Base-by-base conservation (phyloP, 2,888 invertebrate genomes). In the Volucella inanis region DNA sequence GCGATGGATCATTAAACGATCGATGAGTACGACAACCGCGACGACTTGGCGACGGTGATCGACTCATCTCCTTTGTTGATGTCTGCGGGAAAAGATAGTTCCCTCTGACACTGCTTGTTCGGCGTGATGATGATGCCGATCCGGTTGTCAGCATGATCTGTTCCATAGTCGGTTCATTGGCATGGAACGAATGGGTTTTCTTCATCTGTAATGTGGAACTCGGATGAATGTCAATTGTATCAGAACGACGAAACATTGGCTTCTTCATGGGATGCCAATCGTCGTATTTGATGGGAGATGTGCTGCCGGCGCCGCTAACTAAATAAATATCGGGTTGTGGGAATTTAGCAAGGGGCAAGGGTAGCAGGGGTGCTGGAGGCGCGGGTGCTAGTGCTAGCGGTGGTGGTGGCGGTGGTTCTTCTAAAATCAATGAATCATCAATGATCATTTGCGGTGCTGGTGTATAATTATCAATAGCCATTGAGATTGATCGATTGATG, bases 131-230 rank as follows among this genome's bases (percentile, higher is more conserved):
- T 49, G 91, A 89, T 49, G 89, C 89, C 41, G 89, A 90, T 31
- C 89, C 89, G n/a, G 75, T 61, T 41, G 67, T 43, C 15, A 90
- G 80, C 79, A 91, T 88, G 22, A 90, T 89, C 75, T 91, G 91
- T 78, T 91, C 91, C 89, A 91, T 88, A 74, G 90, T 88, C 79
- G 90, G 89, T 81, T 92, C 92, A 87, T 92, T 91, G 31, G 91
- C 90, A 88, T 92, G 92, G 88, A 92, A 92, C 78, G 92, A 92
- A 87, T 92, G 91, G 87, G 92, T 92, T 88, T 92, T 92, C 88
- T 92, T 90, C 89, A 92, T 91, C 90, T 92, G 91, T 89, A 91
- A 92, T 89, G 89, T 90, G 89, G 91, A 90, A 89, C 91, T 90
- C 88, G 91, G 91, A 89, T 91, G 91, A 88, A 92, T 91, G 89